These are phyloP conservation scores for Mastomys coucha DNA, from an alignment of 2,113 vertebrate species.

Conservation along the genomic window DNA sequence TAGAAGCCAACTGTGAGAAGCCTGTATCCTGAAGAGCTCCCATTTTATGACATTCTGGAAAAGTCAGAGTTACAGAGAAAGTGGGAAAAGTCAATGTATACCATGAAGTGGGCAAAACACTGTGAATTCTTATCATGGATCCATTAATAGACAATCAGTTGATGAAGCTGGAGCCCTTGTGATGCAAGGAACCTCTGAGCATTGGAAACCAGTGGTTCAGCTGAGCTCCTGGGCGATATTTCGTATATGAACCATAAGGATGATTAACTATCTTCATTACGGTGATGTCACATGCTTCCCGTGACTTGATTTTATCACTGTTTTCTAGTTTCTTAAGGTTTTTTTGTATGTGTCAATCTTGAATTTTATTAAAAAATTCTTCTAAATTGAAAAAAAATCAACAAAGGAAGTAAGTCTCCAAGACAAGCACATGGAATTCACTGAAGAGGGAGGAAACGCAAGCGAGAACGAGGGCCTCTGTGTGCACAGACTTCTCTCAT, in stretches of 20 bases:
- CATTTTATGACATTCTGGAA: neutral
- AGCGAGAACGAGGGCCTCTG: conserved; percentile 47
- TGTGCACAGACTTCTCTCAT: conserved; percentile 63
- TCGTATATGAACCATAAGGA: neutral
- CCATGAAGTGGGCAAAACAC: neutral
- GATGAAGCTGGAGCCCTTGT: neutral
- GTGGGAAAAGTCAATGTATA: neutral
- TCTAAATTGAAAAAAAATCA: neutral
- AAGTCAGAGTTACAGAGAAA: neutral
- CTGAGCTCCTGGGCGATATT: neutral
- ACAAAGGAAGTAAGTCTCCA: conserved; percentile 50
- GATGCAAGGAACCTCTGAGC: neutral
- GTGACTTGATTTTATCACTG: too few species aligned
- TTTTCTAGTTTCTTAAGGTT: neutral
- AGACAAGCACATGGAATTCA: conserved; percentile 58
- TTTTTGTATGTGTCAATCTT: neutral
- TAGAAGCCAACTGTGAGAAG: neutral
- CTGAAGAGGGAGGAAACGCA: neutral
- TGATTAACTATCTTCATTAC: neutral
- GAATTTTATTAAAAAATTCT: neutral
- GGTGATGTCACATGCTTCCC: neutral
- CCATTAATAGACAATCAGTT: neutral
- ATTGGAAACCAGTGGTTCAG: neutral
- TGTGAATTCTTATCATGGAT: neutral
- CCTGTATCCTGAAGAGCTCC: neutral